Conservation (phyloP, 2,113 vertebrate genomes). For the Myrmophylax atrothorax region DNA sequence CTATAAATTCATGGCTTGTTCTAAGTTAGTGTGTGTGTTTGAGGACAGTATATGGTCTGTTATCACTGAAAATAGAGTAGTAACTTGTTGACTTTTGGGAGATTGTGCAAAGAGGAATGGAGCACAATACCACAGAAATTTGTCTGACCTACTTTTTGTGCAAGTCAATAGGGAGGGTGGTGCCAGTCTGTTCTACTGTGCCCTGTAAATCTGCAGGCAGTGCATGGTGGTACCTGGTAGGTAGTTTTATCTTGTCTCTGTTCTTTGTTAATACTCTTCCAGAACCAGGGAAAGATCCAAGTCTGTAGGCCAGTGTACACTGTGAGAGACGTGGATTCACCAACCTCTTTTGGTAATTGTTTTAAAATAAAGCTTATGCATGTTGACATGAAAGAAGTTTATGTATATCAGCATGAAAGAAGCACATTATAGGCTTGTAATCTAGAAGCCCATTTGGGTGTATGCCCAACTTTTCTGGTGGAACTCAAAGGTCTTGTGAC, state of each 20-base stretch:
- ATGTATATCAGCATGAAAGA: neutral
- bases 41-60: conserved; percentile 10
- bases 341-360: neutral
- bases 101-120: neutral
- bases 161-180: neutral
- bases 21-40: neutral
- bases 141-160: neutral
- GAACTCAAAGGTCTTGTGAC: conserved; percentile 2
- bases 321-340: neutral
- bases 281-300: neutral
- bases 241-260: neutral
- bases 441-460: neutral
- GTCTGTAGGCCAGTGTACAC: neutral
- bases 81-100: neutral
- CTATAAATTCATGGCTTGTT: neutral
- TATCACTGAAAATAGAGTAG: neutral
- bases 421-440: neutral
- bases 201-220: neutral
- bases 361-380: neutral
- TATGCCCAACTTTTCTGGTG: conserved; percentile 3
- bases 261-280: neutral
- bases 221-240: neutral
- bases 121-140: neutral
- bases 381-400: neutral
- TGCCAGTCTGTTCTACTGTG: neutral